Conservation (phyloP, 2,888 invertebrate species). For the Agrochola lychnidis region DNA sequence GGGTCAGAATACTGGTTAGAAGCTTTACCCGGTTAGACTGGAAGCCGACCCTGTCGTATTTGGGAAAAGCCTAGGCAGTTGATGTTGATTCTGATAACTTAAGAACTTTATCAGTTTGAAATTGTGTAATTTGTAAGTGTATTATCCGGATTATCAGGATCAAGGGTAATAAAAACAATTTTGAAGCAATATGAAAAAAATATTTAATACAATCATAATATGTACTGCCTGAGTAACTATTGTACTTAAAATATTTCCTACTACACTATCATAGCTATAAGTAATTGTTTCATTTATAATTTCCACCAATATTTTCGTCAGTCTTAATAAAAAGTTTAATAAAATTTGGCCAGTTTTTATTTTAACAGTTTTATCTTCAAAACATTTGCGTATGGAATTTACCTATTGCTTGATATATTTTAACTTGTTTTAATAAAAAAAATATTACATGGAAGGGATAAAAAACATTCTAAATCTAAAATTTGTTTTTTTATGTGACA, state of each 20-base stretch:
- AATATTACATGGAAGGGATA: conserved; percentile 26
- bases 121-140: neutral
- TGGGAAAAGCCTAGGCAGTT: too few species aligned
- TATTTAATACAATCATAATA: conserved; percentile 79
- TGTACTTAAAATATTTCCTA: conserved; percentile 84
- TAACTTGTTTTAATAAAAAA: neutral
- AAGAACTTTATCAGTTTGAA: neutral
- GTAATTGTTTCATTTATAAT: conserved; percentile 72
- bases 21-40: neutral
- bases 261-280: conserved; percentile 67
- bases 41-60: neutral
- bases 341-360: conserved; percentile 65
- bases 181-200: conserved; percentile 86
- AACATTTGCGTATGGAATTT: conserved; percentile 7
- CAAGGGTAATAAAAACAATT: conserved; percentile 55
- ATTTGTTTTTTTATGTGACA: conserved; percentile 39
- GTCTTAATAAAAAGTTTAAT: conserved; percentile 74
- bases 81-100: neutral
- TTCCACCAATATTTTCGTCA: conserved; percentile 76
- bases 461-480: conserved; percentile 19
- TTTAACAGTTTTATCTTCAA: conserved; percentile 24
- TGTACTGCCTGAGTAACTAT: conserved; percentile 86
- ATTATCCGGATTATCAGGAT: conserved; percentile 2
- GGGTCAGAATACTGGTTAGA: too few species aligned
- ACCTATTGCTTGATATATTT: neutral